Percentiles rank a stretch among this genome's conserved stretches.
These are phyloP conservation scores for Lasioglossum oenotherae DNA, from an alignment of 2,888 invertebrate species.

Conservation along the genomic window DNA sequence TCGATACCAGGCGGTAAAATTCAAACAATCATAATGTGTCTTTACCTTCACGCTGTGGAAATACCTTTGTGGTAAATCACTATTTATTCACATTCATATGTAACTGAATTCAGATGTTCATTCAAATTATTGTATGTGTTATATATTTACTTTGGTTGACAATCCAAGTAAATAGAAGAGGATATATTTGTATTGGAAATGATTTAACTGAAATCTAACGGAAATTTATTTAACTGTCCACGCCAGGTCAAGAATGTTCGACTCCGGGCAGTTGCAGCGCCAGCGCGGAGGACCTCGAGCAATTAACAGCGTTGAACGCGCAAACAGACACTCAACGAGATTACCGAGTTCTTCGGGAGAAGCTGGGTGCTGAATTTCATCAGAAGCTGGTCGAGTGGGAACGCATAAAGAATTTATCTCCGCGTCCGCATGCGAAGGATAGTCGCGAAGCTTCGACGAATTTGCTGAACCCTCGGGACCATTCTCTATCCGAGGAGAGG, in stretches of 20 bases:
- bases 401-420: constrained; percentile 69
- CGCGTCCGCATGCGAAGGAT: constrained; percentile 26
- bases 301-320: constrained; percentile 30
- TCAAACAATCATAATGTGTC: no score
- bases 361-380: constrained; percentile 91
- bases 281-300: constrained; percentile 76
- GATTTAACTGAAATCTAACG: no score
- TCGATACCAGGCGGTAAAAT: no score
- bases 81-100: no score
- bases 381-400: constrained; percentile 89
- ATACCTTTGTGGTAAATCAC: no score
- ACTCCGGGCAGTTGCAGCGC: constrained; percentile 73
- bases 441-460: constrained; percentile 16
- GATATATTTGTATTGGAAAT: no score
- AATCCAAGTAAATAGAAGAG: no score
- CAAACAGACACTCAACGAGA: constrained; percentile 88
- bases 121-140: no score
- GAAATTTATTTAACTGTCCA: no score
- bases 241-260: constrained; percentile 55
- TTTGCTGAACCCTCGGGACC: constrained; percentile 30
- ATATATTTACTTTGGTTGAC: no score
- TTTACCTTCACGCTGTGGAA: no score
- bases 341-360: constrained; percentile 90
- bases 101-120: no score
- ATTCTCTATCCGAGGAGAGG: constrained; percentile 87